These are phyloP conservation scores for Dexiosoma caninum DNA, from an alignment of 2,888 invertebrate genomes.

Conservation along the genomic window DNA sequence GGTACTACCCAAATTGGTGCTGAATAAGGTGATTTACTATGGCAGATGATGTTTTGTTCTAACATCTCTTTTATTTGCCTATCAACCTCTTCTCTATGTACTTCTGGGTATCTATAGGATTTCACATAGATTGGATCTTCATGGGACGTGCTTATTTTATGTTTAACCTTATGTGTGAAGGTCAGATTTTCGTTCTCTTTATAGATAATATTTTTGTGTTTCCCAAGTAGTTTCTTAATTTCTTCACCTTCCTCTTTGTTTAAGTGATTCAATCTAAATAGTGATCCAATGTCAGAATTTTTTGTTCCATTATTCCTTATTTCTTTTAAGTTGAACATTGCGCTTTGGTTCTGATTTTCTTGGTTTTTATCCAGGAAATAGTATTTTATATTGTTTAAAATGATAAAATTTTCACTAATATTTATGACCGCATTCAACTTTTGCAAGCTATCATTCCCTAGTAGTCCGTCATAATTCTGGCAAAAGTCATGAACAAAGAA, in stretches of 20 bases:
- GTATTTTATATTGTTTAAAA: too few species aligned
- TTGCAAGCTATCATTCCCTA: conserved; percentile 17
- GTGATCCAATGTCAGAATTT: background rate
- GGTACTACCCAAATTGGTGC: too few species aligned
- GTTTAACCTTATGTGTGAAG: background rate
- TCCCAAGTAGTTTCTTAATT: background rate
- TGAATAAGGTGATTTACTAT: too few species aligned
- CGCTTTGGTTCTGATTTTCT: too few species aligned
- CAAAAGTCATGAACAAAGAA: too few species aligned
- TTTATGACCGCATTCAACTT: background rate
- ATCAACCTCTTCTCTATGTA: too few species aligned
- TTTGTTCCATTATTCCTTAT: background rate
- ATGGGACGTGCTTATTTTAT: background rate
- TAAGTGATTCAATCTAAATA: too few species aligned
- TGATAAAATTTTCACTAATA: background rate
- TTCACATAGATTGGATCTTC: background rate
- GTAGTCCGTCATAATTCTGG: too few species aligned
- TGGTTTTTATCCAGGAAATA: background rate
- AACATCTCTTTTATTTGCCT: too few species aligned
- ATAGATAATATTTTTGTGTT: background rate
- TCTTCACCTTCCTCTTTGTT: background rate
- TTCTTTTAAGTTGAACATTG: background rate
- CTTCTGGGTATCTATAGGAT: background rate
- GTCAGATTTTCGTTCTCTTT: conserved; percentile 3
- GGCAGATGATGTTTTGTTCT: too few species aligned